A percentile compares a stretch with the other conserved stretches of the same genome.
phyloP scores from a whole-genome alignment of 1,140 invertebrate genomes.

The Ericerus pela region DNA sequence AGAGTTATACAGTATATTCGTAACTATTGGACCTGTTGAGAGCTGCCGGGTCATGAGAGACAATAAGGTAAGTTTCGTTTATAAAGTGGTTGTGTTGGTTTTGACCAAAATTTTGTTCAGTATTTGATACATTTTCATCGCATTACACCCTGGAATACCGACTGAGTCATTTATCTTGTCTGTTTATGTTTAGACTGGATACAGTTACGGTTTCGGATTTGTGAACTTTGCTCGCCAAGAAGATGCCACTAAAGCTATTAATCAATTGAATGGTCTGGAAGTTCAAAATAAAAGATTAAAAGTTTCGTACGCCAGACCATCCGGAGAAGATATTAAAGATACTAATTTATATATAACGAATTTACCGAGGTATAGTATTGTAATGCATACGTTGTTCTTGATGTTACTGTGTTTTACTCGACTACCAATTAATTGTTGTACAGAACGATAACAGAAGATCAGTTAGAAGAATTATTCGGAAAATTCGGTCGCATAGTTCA shows the following conservation, averaged over 20 bases:
- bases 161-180: too few relatives aligned
- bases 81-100: too few relatives aligned
- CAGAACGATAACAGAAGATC: constrained; percentile 58
- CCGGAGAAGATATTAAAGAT: constrained; percentile 83
- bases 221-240: constrained; percentile 76
- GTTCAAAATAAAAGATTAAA: constrained; percentile 73
- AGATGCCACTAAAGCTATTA: constrained; percentile 72
- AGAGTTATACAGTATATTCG: constrained; percentile 76
- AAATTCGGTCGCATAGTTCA: constrained; percentile 79
- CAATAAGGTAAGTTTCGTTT: constrained; percentile 45
- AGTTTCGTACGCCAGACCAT: constrained; percentile 74
- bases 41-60: constrained; percentile 84
- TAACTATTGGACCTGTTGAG: constrained; percentile 70
- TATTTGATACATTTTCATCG: too few relatives aligned
- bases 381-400: neutral
- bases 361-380: constrained; percentile 50
- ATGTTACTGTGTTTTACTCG: neutral
- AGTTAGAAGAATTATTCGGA: constrained; percentile 68
- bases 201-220: constrained; percentile 93
- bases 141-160: too few relatives aligned
- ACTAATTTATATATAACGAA: constrained; percentile 90
- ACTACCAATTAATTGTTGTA: constrained; percentile 20
- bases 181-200: constrained; percentile 58
- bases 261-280: constrained; percentile 72
- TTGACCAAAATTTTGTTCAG: too few relatives aligned